Evolutionary conservation across 2,888 invertebrate species (phyloP).

Genomic region (Ormia ochracea): DNA sequence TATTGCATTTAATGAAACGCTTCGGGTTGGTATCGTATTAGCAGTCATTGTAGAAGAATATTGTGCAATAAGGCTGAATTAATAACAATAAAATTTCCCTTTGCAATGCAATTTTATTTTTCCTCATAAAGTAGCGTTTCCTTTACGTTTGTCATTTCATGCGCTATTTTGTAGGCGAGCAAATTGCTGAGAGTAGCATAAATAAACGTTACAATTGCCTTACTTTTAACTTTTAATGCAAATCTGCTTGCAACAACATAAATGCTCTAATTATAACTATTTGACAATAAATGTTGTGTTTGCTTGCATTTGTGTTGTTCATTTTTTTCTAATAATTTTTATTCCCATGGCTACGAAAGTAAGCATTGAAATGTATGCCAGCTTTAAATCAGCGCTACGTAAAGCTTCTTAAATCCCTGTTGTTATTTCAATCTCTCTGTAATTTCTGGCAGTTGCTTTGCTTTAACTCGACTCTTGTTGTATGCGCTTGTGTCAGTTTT

Average conservation of each 20-base stretch:
- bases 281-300: slow-evolving; percentile 47
- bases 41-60: slow-evolving; percentile 16
- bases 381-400: slow-evolving; percentile 44
- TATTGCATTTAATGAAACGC: neutral
- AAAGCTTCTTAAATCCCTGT: slow-evolving; percentile 33
- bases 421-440: neutral
- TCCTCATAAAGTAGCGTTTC: neutral
- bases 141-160: neutral
- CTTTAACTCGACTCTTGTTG: neutral
- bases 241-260: slow-evolving; percentile 47
- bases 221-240: slow-evolving; percentile 32
- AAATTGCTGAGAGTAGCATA: slow-evolving; percentile 50
- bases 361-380: slow-evolving; percentile 38
- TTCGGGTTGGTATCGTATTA: slow-evolving; percentile 1
- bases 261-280: slow-evolving; percentile 59
- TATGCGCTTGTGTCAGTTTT: neutral
- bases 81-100: slow-evolving; percentile 36
- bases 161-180: slow-evolving; percentile 28
- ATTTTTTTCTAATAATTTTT: neutral
- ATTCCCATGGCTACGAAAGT: neutral
- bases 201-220: slow-evolving; percentile 55
- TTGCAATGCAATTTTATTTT: neutral
- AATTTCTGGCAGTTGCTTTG: slow-evolving; percentile 5
- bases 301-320: neutral
- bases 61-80: slow-evolving; percentile 14